Evolutionary conservation across 2,113 vertebrate species (phyloP).

Genomic region (Dendrocopos noguchii): DNA sequence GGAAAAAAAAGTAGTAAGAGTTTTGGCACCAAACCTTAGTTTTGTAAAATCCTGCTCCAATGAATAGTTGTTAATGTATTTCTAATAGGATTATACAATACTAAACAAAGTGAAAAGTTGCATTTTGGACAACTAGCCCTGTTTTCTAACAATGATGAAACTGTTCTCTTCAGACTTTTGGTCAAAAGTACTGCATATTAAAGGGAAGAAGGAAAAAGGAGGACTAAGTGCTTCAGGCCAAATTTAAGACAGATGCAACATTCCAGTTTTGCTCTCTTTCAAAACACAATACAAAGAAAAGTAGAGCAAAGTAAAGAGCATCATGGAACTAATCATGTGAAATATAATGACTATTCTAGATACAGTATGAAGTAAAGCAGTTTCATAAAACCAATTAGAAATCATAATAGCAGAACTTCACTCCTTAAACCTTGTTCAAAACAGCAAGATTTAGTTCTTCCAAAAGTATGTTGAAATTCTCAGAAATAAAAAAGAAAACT

Average conservation of each 20-base stretch:
- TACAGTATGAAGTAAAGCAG: not conserved
- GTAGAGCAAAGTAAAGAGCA: slow-evolving; percentile 15
- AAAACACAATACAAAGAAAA: slow-evolving; percentile 37
- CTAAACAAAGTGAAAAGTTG: not conserved
- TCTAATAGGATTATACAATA: not conserved
- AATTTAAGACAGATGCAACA: slow-evolving; percentile 2
- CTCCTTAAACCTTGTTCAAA: not conserved
- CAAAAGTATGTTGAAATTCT: not conserved
- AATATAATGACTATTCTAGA: not conserved
- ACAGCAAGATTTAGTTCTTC: not conserved
- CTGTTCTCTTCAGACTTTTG: not conserved
- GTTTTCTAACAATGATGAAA: not conserved
- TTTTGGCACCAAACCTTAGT: not conserved
- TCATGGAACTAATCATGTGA: not conserved
- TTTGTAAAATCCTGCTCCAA: not conserved
- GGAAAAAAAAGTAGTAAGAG: not conserved
- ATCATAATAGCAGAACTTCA: not conserved
- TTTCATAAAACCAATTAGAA: not conserved
- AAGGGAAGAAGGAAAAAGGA: not conserved
- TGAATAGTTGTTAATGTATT: not conserved
- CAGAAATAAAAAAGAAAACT: not conserved
- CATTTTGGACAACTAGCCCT: not conserved
- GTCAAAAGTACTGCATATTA: not conserved
- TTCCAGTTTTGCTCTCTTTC: not conserved
- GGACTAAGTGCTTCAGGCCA: not conserved